phyloP scores from a whole-genome alignment of 1,140 invertebrate species.

The Leptopilina clavipes region DNA sequence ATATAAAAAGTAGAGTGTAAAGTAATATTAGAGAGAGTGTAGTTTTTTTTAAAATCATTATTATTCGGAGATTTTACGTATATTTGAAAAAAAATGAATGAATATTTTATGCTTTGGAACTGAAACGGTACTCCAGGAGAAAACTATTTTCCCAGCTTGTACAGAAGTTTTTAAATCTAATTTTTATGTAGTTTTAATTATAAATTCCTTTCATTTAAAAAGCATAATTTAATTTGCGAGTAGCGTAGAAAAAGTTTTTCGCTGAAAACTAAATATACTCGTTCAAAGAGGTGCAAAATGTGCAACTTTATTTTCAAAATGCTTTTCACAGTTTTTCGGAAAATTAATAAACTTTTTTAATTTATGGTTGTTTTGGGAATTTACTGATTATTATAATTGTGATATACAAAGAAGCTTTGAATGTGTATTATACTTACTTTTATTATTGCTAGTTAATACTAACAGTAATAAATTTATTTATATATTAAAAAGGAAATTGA shows the following conservation, averaged over 20 bases:
- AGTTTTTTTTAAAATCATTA: background rate
- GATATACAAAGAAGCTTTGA: no score
- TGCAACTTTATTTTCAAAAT: constrained; percentile 13
- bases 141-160: constrained; percentile 15
- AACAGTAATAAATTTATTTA: no score
- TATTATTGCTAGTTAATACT: no score
- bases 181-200: constrained; percentile 9
- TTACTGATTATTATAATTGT: no score
- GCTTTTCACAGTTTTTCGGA: background rate
- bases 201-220: constrained; percentile 17
- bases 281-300: background rate
- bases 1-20: no score
- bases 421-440: no score
- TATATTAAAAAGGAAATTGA: no score
- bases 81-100: constrained; percentile 5
- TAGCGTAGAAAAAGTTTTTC: constrained; percentile 1
- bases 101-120: background rate
- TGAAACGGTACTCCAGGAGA: background rate
- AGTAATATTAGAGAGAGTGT: no score
- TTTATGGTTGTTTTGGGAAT: background rate
- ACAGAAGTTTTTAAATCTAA: constrained; percentile 17
- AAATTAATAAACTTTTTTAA: background rate
- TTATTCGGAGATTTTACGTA: background rate
- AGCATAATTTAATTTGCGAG: constrained; percentile 5
- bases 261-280: background rate